phyloP scores from a whole-genome alignment of 1,140 invertebrate species.

The Meloidogyne chitwoodi region DNA sequence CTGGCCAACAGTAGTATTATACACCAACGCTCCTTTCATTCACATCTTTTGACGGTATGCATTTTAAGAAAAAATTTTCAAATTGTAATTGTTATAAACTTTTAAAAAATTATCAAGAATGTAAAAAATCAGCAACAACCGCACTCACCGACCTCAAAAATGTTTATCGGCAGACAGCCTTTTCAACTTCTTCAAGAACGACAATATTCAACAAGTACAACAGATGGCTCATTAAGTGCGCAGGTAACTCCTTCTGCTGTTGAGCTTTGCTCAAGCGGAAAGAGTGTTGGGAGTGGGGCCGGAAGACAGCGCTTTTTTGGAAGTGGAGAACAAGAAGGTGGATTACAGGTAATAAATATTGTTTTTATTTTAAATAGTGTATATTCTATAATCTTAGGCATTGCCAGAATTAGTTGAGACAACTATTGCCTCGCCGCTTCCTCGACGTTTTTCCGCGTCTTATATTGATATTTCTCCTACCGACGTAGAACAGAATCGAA shows the following conservation, averaged over 20 bases:
- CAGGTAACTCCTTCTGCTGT: conserved; percentile 4
- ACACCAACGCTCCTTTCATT: not conserved
- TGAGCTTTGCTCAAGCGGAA: not conserved
- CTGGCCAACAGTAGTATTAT: not conserved
- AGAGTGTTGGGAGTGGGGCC: not conserved
- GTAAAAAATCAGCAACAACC: not conserved
- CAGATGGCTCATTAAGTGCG: conserved; percentile 1
- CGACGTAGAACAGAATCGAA: not conserved
- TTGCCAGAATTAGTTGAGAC: conserved; percentile 11
- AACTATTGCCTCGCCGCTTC: not conserved
- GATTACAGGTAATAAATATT: not conserved
- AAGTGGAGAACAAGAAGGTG: conserved; percentile 17
- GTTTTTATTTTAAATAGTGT: not conserved
- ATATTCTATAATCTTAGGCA: not conserved
- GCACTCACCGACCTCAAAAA: conserved; percentile 2
- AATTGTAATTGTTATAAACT: not conserved
- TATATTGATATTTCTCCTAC: not conserved
- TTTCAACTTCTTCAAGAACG: conserved; percentile 16
- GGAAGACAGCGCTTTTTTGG: conserved; percentile 10
- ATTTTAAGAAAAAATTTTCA: not conserved
- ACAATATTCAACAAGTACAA: conserved; percentile 21
- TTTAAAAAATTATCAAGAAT: too few species aligned
- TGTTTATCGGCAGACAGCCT: not conserved
- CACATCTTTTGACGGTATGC: not conserved
- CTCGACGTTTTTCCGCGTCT: conserved; percentile 10